Evolutionary conservation across 2,888 invertebrate species (phyloP).

Genomic region (Cotesia congregata): DNA sequence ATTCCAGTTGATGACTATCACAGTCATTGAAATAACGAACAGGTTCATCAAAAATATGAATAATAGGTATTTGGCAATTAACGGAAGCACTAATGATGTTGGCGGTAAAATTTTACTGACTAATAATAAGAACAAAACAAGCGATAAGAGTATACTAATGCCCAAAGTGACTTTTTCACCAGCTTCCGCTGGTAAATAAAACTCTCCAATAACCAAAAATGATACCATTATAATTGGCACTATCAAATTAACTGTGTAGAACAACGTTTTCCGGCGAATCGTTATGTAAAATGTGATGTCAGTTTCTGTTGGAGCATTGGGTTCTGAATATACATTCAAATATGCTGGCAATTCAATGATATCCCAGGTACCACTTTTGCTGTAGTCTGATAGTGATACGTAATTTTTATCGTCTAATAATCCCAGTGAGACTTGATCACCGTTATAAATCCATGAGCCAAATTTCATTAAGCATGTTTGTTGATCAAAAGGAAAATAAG

Average conservation of each 20-base stretch:
- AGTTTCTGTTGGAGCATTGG: slow-evolving; percentile 89
- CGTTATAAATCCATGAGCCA: slow-evolving; percentile 98
- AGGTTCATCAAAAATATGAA: slow-evolving; percentile 99
- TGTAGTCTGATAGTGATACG: slow-evolving; percentile 96
- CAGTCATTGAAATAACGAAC: slow-evolving; percentile 98
- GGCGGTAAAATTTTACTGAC: slow-evolving; percentile 99
- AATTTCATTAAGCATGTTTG: slow-evolving; percentile 99
- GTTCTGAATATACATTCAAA: slow-evolving; percentile 87
- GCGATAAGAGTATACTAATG: slow-evolving; percentile 98
- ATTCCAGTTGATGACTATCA: slow-evolving; percentile 99
- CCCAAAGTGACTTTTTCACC: slow-evolving; percentile 98
- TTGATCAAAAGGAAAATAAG: slow-evolving; percentile 99
- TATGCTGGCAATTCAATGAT: slow-evolving; percentile 96
- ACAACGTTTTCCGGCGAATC: slow-evolving; percentile 95
- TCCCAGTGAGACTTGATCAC: slow-evolving; percentile 95
- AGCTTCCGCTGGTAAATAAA: slow-evolving; percentile 98
- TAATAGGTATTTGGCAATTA: slow-evolving; percentile 98
- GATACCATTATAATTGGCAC: slow-evolving; percentile 98
- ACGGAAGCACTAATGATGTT: slow-evolving; percentile 96
- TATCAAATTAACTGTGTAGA: slow-evolving; percentile 99
- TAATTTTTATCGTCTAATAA: slow-evolving; percentile 95
- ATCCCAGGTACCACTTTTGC: slow-evolving; percentile 99
- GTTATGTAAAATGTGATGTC: slow-evolving; percentile 97
- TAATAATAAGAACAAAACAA: slow-evolving; percentile 98
- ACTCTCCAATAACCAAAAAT: slow-evolving; percentile 97